A percentile compares a stretch with the other conserved stretches of the same genome.
phyloP scores from a whole-genome alignment of 2,797 vertebrate species.

The Arvicola amphibius region DNA sequence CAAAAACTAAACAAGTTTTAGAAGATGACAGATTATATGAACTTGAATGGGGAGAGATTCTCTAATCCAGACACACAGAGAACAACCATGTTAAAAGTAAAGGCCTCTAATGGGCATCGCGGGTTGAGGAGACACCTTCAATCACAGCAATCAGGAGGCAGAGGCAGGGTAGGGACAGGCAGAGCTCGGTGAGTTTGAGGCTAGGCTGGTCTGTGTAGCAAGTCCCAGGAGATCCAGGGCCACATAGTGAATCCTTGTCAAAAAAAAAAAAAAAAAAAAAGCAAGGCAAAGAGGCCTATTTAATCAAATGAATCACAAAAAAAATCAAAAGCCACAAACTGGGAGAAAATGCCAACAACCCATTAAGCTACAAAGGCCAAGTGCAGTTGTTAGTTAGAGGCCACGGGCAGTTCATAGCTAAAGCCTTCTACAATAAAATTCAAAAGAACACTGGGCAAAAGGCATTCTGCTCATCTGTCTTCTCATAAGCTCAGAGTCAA shows the following conservation, averaged over 20 bases:
- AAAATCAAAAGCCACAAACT: not conserved
- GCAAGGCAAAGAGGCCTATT: not conserved
- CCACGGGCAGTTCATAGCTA: not conserved
- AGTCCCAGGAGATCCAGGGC: not conserved
- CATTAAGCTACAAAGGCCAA: not conserved
- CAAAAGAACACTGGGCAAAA: not conserved
- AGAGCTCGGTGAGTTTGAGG: not conserved
- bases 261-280: not conserved
- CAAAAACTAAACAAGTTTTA: not conserved
- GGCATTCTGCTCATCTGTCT: not conserved
- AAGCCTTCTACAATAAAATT: slow-evolving; percentile 10
- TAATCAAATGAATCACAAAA: slow-evolving; percentile 7
- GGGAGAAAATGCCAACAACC: not conserved
- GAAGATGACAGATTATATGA: slow-evolving; percentile 3
- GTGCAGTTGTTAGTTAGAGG: not conserved
- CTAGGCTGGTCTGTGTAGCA: not conserved
- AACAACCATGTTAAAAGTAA: slow-evolving; percentile 9
- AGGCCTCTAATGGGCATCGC: not conserved
- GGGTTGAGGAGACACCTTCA: not conserved
- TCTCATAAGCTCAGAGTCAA: not conserved
- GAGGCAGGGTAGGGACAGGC: not conserved
- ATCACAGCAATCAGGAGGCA: not conserved
- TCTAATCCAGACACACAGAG: not conserved
- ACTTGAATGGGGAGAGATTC: not conserved
- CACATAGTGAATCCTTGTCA: not conserved